Evolutionary conservation across 2,113 vertebrate species (phyloP), one percentile per base, ranked within the genome.

Genomic region (Ceuthmochares aereus): DNA sequence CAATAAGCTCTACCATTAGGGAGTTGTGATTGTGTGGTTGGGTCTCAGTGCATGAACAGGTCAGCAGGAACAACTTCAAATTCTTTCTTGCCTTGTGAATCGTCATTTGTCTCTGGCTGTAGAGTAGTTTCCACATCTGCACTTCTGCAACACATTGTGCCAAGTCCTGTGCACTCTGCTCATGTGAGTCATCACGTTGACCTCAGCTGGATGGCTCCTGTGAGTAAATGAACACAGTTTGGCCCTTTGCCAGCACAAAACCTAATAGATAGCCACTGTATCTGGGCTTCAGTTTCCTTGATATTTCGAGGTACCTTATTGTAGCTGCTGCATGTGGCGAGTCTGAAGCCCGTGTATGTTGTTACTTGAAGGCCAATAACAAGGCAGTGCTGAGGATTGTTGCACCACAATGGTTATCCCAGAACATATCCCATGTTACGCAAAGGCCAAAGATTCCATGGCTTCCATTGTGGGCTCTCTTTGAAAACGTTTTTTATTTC

Each of bases 401-500:
- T 93, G 78, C 68, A 87, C 91, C 76, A 51, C 14, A 16, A 70
- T 83, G 59, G 92, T 90, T 96, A 90, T 95, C 88, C 59, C 85
- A 89, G 84, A 93, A 91, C 84, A 92, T 34, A 34, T 80, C 97
- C 97, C 82, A 17, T 95, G 69, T 97, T 97, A 93, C 10, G 83
- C 84, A 95, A 95, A 97, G 93, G 87, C 59, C 79, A 96, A 84
- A 94, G 96, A 96, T 96, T 96, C 94, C 90, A 94, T 96, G 92
- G 96, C 83, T 98, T 94, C 94, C 95, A 82, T 90, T 98, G 84
- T 94, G 89, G 93, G 82, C 80, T 93, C 23, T 97, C 93, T 95
- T 96, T 98, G 94, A 96, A 97, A 58, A 92, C 85, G 84, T 36
- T 93, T 95, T 90, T 73, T 95, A 81, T 97, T 96, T 97, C 74